Conservation (phyloP, 2,797 vertebrate genomes). For the Falco novaeseelandiae region DNA sequence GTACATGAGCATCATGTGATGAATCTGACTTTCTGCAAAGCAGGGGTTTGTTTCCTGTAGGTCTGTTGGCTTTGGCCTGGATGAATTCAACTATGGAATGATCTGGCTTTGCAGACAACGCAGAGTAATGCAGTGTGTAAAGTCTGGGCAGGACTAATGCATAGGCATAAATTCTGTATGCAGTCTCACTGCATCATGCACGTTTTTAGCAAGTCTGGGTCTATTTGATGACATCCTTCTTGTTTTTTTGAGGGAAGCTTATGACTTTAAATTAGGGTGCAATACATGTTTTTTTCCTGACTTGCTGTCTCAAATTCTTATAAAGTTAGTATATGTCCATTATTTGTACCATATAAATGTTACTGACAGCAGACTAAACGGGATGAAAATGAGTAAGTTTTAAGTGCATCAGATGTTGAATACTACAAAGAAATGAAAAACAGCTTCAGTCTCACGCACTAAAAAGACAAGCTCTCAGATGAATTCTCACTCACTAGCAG, state of each 20-base stretch:
- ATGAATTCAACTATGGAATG: neutral
- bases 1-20: neutral
- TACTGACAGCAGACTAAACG: neutral
- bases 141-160: neutral
- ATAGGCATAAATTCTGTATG: neutral
- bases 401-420: neutral
- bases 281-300: neutral
- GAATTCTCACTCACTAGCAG: neutral
- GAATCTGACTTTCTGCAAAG: neutral
- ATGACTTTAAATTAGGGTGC: neutral
- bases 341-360: neutral
- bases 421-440: neutral
- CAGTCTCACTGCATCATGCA: accelerated
- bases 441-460: neutral
- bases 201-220: neutral
- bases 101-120: neutral
- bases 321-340: accelerated
- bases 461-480: neutral
- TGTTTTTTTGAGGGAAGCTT: neutral
- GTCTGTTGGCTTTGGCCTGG: neutral
- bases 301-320: neutral
- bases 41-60: neutral
- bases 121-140: neutral
- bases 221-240: neutral
- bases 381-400: neutral